Percentiles rank a stretch among this genome's conserved stretches.
Conservation (phyloP, 2,113 vertebrate genomes). For the Pongo abelii region DNA sequence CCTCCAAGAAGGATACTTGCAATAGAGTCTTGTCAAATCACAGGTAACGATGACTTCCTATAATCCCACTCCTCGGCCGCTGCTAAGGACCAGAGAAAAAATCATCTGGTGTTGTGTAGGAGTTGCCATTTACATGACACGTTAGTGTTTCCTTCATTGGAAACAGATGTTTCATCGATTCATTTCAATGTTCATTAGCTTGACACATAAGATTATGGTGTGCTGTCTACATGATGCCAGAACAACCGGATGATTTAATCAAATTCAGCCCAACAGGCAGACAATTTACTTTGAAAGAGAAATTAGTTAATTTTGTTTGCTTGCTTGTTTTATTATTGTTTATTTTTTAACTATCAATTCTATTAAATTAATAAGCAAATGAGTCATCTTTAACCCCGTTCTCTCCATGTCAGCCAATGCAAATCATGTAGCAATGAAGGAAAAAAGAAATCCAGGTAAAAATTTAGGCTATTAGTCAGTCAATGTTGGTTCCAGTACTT, state of each 20-base stretch:
- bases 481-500: neutral
- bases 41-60: neutral
- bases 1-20: neutral
- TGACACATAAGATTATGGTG: constrained; percentile 46
- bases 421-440: neutral
- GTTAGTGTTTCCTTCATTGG: constrained; percentile 22
- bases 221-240: constrained; percentile 31
- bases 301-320: neutral
- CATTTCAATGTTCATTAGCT: constrained; percentile 60
- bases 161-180: constrained; percentile 66
- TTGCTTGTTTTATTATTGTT: neutral
- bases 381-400: neutral
- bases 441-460: neutral
- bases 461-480: neutral
- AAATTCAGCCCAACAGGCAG: constrained; percentile 51
- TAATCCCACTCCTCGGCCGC: neutral
- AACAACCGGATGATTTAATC: constrained; percentile 55
- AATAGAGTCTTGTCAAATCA: neutral
- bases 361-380: constrained; percentile 34
- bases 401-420: neutral
- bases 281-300: constrained; percentile 46
- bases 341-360: neutral
- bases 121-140: constrained; percentile 38
- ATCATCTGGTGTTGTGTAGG: neutral
- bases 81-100: neutral